Percentiles rank a stretch among this genome's conserved stretches.
These are phyloP conservation scores for Tachuris rubrigastra DNA, from an alignment of 2,113 vertebrate species.

Conservation along the genomic window DNA sequence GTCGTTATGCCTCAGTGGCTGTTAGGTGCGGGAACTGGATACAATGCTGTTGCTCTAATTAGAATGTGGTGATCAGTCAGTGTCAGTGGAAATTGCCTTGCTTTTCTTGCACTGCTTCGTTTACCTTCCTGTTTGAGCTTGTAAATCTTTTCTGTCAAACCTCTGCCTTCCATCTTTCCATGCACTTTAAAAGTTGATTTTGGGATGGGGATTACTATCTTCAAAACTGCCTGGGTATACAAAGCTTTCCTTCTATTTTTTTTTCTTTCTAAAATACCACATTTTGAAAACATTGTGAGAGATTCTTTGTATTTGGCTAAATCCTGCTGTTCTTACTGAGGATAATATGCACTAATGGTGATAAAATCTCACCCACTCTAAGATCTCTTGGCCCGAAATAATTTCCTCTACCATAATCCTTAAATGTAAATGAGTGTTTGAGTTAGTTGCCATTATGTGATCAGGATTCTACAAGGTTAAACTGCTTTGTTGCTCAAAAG, in stretches of 20 bases:
- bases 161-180: neutral
- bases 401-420: neutral
- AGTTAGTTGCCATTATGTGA: neutral
- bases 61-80: neutral
- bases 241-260: neutral
- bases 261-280: neutral
- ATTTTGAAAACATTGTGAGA: neutral
- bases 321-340: neutral
- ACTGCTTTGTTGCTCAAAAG: neutral
- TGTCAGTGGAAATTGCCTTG: conserved; percentile 16
- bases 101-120: neutral
- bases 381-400: neutral
- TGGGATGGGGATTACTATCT: neutral
- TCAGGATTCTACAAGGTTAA: neutral
- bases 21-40: conserved; percentile 25
- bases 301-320: neutral
- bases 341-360: neutral
- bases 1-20: conserved; percentile 52
- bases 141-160: conserved; percentile 14
- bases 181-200: neutral
- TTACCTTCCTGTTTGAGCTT: conserved; percentile 26
- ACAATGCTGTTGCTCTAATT: conserved; percentile 24
- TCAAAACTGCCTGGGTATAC: neutral
- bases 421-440: neutral
- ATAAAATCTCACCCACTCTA: conserved; percentile 6